phyloP scores from a whole-genome alignment of 2,113 vertebrate genomes.

The Eurystomus gularis region DNA sequence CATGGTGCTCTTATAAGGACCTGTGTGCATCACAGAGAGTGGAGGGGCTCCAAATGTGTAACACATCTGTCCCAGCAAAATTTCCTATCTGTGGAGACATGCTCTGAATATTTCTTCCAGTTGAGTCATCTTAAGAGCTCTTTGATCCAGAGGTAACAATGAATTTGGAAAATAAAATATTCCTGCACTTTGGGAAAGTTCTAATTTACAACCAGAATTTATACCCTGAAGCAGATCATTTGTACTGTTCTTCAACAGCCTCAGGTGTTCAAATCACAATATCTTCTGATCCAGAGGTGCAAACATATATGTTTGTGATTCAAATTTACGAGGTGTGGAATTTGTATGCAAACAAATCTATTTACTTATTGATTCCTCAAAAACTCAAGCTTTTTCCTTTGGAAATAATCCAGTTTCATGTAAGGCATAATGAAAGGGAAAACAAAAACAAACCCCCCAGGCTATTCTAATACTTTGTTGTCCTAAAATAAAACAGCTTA shows the following conservation, averaged over 20 bases:
- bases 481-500: background rate
- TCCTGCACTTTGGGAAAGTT: background rate
- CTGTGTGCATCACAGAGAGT: rapidly evolving
- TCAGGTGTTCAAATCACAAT: background rate
- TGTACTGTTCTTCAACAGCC: background rate
- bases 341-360: background rate
- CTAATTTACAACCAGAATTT: background rate
- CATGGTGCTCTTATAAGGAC: background rate
- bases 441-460: background rate
- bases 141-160: background rate
- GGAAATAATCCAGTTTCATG: background rate
- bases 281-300: background rate
- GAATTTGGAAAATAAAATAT: background rate
- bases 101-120: background rate
- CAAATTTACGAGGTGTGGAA: background rate
- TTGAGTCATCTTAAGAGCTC: background rate
- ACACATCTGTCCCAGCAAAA: background rate
- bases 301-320: background rate
- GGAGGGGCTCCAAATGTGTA: background rate
- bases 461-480: background rate
- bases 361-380: background rate
- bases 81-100: background rate
- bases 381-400: background rate
- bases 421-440: background rate
- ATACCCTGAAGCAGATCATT: background rate